These are phyloP conservation scores for Nowickia ferox DNA, from an alignment of 2,888 invertebrate genomes.

Conservation along the genomic window DNA sequence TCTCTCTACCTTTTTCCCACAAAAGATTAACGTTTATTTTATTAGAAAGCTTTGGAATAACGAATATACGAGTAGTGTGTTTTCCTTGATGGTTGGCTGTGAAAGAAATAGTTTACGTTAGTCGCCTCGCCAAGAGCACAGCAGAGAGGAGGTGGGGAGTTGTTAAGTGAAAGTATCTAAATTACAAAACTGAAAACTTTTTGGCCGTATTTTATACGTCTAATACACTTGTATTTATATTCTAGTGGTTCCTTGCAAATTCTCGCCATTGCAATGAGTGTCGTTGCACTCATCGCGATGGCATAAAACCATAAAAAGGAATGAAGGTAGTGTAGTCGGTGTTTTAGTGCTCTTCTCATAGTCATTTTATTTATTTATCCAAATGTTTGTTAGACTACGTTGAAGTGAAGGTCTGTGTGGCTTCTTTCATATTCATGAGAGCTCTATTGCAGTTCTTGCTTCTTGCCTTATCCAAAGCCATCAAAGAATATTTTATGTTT, in stretches of 20 bases:
- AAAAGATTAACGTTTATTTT: constrained; percentile 12
- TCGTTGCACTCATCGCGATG: constrained; percentile 82
- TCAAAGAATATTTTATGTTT: constrained; percentile 78
- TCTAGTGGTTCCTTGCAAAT: constrained; percentile 22
- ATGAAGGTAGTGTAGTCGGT: constrained; percentile 2
- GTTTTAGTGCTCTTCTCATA: constrained; percentile 19
- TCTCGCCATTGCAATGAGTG: constrained; percentile 72
- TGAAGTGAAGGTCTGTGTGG: constrained; percentile 22
- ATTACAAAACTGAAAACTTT: constrained; percentile 47
- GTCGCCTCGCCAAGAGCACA: background rate
- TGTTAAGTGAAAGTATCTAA: constrained; percentile 18
- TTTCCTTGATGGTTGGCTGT: constrained; percentile 56
- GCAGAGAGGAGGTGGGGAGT: background rate
- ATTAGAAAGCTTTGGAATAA: constrained; percentile 29
- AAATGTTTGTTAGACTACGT: constrained; percentile 45
- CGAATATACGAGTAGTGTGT: constrained; percentile 17
- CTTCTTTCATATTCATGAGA: constrained; percentile 65
- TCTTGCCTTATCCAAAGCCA: constrained; percentile 42
- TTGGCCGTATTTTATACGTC: constrained; percentile 59
- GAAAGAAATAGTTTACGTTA: constrained; percentile 67
- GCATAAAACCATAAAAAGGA: background rate
- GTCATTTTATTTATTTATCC: constrained; percentile 78
- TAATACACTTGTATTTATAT: constrained; percentile 18
- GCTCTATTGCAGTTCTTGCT: constrained; percentile 39
- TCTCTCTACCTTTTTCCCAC: constrained; percentile 12